phyloP scores from a whole-genome alignment of 2,113 vertebrate species.

The Caranx melampygus region DNA sequence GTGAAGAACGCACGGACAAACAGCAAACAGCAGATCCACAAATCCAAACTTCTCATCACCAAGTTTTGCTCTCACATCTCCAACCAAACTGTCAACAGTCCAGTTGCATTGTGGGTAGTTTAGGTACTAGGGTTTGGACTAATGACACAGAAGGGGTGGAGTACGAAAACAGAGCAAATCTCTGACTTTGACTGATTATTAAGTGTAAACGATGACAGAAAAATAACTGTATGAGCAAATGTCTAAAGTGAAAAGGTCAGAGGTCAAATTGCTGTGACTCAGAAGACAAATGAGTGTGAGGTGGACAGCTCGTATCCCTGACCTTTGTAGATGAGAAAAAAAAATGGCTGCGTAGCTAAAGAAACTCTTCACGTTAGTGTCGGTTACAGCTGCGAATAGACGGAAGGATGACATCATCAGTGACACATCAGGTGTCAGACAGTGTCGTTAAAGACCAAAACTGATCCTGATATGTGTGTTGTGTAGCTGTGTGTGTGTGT shows the following conservation, averaged over 20 bases:
- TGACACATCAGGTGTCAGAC: no score
- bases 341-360: neutral
- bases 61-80: neutral
- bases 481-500: neutral
- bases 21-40: neutral
- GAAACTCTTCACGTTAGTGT: neutral
- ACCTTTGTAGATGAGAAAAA: neutral
- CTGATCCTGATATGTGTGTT: no score
- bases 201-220: neutral
- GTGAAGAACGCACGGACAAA: constrained; percentile 1
- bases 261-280: neutral
- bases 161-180: neutral
- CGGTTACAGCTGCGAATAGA: neutral
- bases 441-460: no score
- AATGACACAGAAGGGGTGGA: neutral
- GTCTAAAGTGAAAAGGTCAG: neutral
- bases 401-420: neutral
- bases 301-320: neutral
- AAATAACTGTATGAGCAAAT: neutral
- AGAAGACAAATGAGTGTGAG: neutral
- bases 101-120: constrained; percentile 1
- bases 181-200: neutral
- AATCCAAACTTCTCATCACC: neutral
- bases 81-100: neutral
- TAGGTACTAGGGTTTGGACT: neutral